Percentiles rank a stretch among this genome's conserved stretches.
phyloP scores from a whole-genome alignment of 1,140 invertebrate genomes.

The Elymnias hypermnestra region DNA sequence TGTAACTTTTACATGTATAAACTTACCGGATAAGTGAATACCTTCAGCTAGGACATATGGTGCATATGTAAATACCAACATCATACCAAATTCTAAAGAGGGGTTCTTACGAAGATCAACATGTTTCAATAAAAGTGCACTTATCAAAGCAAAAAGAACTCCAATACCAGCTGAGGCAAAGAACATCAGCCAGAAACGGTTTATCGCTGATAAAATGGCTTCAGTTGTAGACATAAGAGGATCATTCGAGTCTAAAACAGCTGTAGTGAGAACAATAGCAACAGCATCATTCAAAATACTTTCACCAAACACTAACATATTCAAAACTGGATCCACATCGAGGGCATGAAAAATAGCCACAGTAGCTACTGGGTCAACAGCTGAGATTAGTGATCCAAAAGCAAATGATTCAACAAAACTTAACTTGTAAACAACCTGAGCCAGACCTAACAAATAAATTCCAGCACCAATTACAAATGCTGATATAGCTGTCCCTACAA shows the following conservation, averaged over 20 bases:
- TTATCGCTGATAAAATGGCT: conserved; percentile 92
- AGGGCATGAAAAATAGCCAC: conserved; percentile 98
- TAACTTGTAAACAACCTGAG: conserved; percentile 92
- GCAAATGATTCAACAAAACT: conserved; percentile 98
- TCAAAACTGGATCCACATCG: conserved; percentile 95
- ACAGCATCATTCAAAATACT: conserved; percentile 99
- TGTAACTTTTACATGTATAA: too few relatives aligned
- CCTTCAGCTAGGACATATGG: conserved; percentile 99
- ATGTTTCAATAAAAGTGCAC: conserved; percentile 96
- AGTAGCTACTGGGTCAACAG: conserved; percentile 98
- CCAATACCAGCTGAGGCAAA: conserved; percentile 98
- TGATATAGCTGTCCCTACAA: conserved; percentile 96
- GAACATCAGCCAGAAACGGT: conserved; percentile 97
- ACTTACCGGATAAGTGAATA: conserved; percentile 92
- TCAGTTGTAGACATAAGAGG: conserved; percentile 84
- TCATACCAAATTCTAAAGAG: conserved; percentile 98
- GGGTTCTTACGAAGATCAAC: conserved; percentile 98
- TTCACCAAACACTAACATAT: conserved; percentile 99
- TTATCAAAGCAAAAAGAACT: conserved; percentile 95
- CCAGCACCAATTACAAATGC: conserved; percentile 96
- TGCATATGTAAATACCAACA: conserved; percentile 98
- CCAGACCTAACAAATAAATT: conserved; percentile 94
- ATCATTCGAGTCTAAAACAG: conserved; percentile 86
- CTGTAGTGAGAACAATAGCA: conserved; percentile 96
- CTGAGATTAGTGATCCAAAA: conserved; percentile 98